Evolutionary conservation across 2,113 vertebrate genomes (phyloP).

Genomic region (Colaptes auratus): DNA sequence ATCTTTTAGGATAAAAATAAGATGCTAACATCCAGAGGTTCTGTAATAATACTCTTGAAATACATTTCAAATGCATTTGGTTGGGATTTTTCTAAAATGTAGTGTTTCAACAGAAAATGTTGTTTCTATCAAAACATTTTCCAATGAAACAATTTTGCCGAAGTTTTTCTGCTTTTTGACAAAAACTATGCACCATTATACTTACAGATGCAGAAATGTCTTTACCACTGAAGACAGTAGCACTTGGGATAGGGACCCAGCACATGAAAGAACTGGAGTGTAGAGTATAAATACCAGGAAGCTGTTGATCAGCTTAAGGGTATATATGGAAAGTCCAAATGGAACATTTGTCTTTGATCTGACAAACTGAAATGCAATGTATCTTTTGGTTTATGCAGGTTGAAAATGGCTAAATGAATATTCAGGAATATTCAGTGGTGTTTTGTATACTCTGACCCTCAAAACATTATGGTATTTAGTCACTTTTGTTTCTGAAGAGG

Average conservation of each 20-base stretch:
- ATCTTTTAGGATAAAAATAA: not conserved
- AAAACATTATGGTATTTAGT: not conserved
- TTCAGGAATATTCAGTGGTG: not conserved
- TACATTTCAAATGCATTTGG: not conserved
- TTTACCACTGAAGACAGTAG: constrained; percentile 14
- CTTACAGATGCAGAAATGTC: constrained; percentile 30
- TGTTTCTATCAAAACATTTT: constrained; percentile 10
- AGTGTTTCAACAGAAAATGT: constrained; percentile 16
- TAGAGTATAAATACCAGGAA: constrained; percentile 2
- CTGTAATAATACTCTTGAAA: not conserved
- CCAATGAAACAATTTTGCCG: constrained; percentile 25
- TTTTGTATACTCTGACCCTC: not conserved
- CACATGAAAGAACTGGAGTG: not conserved
- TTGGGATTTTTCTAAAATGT: not conserved
- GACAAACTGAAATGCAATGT: constrained; percentile 8
- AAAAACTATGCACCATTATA: constrained; percentile 9
- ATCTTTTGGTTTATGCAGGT: constrained; percentile 27
- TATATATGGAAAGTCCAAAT: constrained; percentile 12
- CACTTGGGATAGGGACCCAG: not conserved
- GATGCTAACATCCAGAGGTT: not conserved
- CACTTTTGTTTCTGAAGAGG: not conserved
- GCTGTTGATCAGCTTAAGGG: constrained; percentile 35
- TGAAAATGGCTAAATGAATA: constrained; percentile 17
- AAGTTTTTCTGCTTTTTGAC: constrained; percentile 17
- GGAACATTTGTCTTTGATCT: constrained; percentile 52